Conservation (phyloP, 2,113 vertebrate genomes). For the Sphaerodactylus townsendi region DNA sequence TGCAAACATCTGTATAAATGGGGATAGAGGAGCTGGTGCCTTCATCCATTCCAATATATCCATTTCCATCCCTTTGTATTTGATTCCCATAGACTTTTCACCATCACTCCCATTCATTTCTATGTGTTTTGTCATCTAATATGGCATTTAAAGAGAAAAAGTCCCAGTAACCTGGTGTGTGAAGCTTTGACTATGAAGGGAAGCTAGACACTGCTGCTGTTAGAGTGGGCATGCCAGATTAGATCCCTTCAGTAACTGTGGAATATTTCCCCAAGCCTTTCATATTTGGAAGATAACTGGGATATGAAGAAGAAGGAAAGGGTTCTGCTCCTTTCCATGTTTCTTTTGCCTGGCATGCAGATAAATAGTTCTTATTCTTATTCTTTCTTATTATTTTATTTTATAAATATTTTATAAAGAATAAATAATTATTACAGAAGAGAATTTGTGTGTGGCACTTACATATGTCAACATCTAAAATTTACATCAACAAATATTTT, state of each 20-base stretch:
- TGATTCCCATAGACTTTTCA: neutral
- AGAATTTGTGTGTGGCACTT: no score
- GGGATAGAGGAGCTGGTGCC: neutral
- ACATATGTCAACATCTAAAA: no score
- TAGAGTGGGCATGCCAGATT: neutral
- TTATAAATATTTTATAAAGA: no score
- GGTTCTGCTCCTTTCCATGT: neutral
- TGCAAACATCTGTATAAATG: neutral
- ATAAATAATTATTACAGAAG: no score
- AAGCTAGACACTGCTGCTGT: neutral
- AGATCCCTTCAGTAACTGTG: neutral
- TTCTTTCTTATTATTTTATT: no score
- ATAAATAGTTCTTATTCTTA: neutral
- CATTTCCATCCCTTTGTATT: neutral
- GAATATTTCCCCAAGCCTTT: neutral
- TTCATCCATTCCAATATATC: neutral
- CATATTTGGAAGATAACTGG: neutral
- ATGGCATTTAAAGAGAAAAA: neutral
- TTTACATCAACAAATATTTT: no score
- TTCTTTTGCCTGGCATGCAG: neutral
- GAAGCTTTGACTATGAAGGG: neutral
- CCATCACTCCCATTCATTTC: neutral
- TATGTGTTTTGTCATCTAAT: neutral
- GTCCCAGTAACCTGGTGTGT: neutral
- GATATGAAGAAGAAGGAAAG: neutral